A percentile compares a stretch with the other conserved stretches of the same genome.
These are phyloP conservation scores for Rhinolophus ferrumequinum DNA, from an alignment of 2,113 vertebrate genomes.

Conservation along the genomic window DNA sequence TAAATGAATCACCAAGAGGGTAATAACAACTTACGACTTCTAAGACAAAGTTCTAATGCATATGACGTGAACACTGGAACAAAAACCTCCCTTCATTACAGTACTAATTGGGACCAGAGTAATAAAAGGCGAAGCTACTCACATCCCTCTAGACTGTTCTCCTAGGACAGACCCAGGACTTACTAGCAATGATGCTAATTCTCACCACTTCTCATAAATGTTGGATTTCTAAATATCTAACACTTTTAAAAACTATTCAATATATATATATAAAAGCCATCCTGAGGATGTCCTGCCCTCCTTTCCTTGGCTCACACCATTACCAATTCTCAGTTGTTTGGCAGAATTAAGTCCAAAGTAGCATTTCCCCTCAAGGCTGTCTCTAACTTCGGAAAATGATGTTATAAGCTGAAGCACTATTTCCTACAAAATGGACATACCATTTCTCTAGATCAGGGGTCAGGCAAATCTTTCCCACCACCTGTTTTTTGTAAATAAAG, in stretches of 20 bases:
- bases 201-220: not conserved
- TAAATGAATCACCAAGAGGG: slow-evolving; percentile 32
- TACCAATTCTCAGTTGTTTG: not conserved
- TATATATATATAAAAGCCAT: not conserved
- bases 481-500: not conserved
- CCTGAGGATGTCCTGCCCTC: not conserved
- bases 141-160: not conserved
- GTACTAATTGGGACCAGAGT: not conserved
- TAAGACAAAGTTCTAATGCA: slow-evolving; percentile 27
- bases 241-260: not conserved
- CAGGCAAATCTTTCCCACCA: not conserved
- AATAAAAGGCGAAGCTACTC: not conserved
- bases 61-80: not conserved
- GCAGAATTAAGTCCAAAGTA: slow-evolving; percentile 13
- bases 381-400: slow-evolving; percentile 2
- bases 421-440: not conserved
- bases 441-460: not conserved
- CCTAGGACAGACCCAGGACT: not conserved
- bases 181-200: not conserved
- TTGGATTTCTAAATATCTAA: not conserved
- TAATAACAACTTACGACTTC: not conserved
- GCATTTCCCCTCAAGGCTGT: not conserved
- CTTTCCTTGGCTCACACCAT: not conserved
- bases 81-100: not conserved
- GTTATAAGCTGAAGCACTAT: not conserved